A percentile compares a stretch with the other conserved stretches of the same genome.
Conservation (phyloP, 2,797 vertebrate species). For the Hipposideros larvatus region DNA sequence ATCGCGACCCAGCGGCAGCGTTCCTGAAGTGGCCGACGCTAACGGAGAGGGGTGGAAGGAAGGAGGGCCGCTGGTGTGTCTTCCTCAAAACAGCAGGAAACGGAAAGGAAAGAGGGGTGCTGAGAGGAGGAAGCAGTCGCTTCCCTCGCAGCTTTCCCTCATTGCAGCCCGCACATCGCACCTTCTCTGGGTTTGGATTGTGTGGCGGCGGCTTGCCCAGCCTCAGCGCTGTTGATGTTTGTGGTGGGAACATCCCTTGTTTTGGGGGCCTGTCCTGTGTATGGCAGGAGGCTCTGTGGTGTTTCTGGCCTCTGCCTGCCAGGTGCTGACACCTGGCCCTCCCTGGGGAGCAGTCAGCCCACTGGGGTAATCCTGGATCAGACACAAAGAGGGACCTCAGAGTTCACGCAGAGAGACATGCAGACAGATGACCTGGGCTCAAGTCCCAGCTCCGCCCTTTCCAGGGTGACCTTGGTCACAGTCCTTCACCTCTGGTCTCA, state of each 20-base stretch:
- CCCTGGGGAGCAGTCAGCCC: neutral
- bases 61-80: neutral
- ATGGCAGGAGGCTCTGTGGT: rapidly evolving
- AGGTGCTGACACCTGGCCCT: neutral
- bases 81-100: neutral
- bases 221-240: too few species aligned
- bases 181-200: too few species aligned
- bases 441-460: neutral
- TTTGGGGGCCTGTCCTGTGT: rapidly evolving
- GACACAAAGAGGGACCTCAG: too few species aligned
- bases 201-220: too few species aligned
- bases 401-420: too few species aligned
- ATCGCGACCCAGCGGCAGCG: neutral
- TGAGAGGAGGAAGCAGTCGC: rapidly evolving
- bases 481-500: neutral
- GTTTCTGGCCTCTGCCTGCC: neutral
- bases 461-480: neutral
- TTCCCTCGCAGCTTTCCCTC: neutral
- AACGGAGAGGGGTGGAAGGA: neutral
- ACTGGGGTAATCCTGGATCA: too few species aligned
- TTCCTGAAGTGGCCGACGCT: slow-evolving; percentile 41
- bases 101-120: neutral
- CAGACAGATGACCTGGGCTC: neutral
- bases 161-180: too few species aligned
- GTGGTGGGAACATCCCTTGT: neutral